Conservation (phyloP, 2,797 vertebrate species). For the Anolis apletophallus region DNA sequence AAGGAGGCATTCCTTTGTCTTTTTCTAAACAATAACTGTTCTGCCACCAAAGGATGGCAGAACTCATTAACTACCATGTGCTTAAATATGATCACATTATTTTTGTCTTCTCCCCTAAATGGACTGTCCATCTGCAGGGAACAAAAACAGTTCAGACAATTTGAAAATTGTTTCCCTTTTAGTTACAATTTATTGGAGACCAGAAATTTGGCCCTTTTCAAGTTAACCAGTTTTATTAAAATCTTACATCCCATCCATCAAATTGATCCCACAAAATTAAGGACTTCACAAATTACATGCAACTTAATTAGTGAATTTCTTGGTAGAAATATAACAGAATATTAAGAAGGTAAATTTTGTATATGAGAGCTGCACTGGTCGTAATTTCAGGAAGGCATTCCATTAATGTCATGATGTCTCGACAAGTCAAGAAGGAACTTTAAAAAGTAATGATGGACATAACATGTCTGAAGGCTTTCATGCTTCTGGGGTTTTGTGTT, state of each 20-base stretch:
- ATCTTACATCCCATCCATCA: conserved; percentile 42
- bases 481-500: conserved; percentile 13
- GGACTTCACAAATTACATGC: conserved; percentile 29
- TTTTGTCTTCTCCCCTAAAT: conserved; percentile 48
- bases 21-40: conserved; percentile 60
- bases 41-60: conserved; percentile 56
- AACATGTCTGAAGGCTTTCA: background rate
- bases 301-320: background rate
- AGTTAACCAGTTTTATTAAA: conserved; percentile 28
- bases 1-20: conserved; percentile 74
- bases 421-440: conserved; percentile 30
- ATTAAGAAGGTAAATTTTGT: background rate
- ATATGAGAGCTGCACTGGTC: background rate
- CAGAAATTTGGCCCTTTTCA: background rate
- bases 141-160: conserved; percentile 17
- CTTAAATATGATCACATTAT: conserved; percentile 61
- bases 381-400: background rate
- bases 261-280: background rate
- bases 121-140: conserved; percentile 54
- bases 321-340: background rate
- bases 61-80: conserved; percentile 68
- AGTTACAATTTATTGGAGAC: background rate
- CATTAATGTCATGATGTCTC: background rate
- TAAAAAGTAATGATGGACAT: conserved; percentile 10
- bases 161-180: conserved; percentile 38